Evolutionary conservation across 2,113 vertebrate species (phyloP), one percentile per base, ranked within the genome.

Genomic region (Apaloderma vittatum): DNA sequence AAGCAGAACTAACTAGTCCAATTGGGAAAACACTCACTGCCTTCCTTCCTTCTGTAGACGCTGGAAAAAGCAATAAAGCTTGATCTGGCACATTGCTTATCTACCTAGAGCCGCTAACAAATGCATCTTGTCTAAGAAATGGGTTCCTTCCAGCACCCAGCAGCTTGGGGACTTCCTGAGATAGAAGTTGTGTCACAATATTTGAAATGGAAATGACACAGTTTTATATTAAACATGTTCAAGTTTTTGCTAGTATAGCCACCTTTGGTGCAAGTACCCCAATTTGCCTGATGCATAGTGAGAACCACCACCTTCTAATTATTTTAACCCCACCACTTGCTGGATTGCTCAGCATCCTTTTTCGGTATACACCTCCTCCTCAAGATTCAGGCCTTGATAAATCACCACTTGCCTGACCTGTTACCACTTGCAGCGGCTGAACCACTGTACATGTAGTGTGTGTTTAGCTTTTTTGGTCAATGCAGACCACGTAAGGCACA

Each of bases 121-220:
- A 71, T 1, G 24, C 22, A 37, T 87, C 54, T 24, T 63, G 81
- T 68, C 63, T 40, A 40, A 40, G 58, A 75, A 52, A 43, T 1
- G 52, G 57, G 48, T 29, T 61, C 55, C 51, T 46, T 80, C 67
- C 70, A 90, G 86, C 73, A 73, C 8, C 51, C 54, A 52, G 92
- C n/a, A 71, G 52, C n/a, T 11, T 36, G 9, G 52, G 48, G 67
- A 80, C 65, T 80, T 84, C 88, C 62, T 8, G 27, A 54, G 37
- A 36, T 80, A 59, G 46, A 59, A 48, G 30, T 1, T 40, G 57
- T 12, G 34, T 46, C 85, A 48, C 36, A 57, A 27, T 67, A 75
- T 72, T 0, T 40, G 54, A 55, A 68, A 83, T 11, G 15, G 37
- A 80, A 73, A 84, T 55, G 0, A 40, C 15, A 75, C 0, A 12